These are phyloP conservation scores for Balanococcus diminutus DNA, from an alignment of 2,888 invertebrate genomes.

Conservation along the genomic window DNA sequence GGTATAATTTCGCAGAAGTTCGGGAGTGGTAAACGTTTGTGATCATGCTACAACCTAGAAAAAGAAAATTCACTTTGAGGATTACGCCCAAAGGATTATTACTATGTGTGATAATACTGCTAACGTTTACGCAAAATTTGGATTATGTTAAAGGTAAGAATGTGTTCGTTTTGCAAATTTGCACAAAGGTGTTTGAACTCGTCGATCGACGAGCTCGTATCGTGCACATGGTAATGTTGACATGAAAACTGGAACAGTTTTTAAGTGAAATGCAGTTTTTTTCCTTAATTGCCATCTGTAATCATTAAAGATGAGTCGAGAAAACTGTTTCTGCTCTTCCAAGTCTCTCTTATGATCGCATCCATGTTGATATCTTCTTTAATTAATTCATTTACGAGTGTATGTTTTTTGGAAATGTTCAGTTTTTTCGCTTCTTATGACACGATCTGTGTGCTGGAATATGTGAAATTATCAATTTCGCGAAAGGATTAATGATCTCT, in stretches of 20 bases:
- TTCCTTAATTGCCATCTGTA: constrained; percentile 28
- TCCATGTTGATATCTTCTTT: neutral
- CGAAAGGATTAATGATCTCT: neutral
- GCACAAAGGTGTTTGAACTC: neutral
- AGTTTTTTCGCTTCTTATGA: neutral
- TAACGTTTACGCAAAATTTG: constrained; percentile 54
- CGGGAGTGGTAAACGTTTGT: constrained; percentile 51
- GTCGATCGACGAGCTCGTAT: neutral
- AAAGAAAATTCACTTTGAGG: constrained; percentile 52
- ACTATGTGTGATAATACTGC: constrained; percentile 51
- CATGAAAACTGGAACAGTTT: constrained; percentile 34
- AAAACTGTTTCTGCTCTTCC: neutral
- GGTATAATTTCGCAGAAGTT: constrained; percentile 45
- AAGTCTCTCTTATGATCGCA: neutral
- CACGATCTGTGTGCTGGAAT: neutral
- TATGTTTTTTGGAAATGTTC: constrained; percentile 8
- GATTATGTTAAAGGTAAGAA: constrained; percentile 50
- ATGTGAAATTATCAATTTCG: neutral
- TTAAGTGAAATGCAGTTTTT: constrained; percentile 43
- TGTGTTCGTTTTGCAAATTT: neutral
- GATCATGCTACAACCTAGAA: constrained; percentile 54
- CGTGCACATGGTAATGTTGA: constrained; percentile 31
- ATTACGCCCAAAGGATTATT: constrained; percentile 48
- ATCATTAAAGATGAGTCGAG: constrained; percentile 30
- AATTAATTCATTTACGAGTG: constrained; percentile 1